These are phyloP conservation scores for Struthio camelus DNA, from an alignment of 2,113 vertebrate genomes.

Conservation along the genomic window DNA sequence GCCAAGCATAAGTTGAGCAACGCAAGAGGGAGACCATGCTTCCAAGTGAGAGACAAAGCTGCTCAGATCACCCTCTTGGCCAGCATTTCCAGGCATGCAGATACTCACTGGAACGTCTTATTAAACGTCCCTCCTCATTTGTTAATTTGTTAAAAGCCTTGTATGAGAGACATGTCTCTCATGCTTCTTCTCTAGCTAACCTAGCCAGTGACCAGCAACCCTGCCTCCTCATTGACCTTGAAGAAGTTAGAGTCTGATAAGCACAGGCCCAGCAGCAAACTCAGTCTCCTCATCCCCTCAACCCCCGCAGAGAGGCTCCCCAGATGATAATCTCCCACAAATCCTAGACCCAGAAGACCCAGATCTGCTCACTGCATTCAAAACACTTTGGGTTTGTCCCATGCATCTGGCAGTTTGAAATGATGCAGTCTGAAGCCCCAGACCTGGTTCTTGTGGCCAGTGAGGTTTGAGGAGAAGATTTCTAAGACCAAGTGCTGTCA, in stretches of 20 bases:
- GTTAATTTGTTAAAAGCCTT: background rate
- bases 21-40: background rate
- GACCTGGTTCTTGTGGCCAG: background rate
- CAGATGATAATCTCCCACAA: background rate
- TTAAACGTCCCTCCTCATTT: background rate
- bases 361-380: background rate
- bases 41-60: background rate
- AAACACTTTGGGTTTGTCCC: background rate
- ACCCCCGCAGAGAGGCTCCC: background rate
- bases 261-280: too few relatives aligned
- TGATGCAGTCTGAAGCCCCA: background rate
- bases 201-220: background rate
- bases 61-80: rapidly evolving
- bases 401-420: background rate
- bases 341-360: background rate
- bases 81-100: background rate
- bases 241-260: too few relatives aligned
- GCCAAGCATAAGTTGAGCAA: background rate
- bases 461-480: background rate
- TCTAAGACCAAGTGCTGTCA: background rate
- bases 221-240: background rate
- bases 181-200: background rate
- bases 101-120: background rate
- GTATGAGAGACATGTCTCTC: background rate
- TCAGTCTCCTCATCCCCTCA: background rate